A percentile compares a stretch with the other conserved stretches of the same genome.
These are phyloP conservation scores for Australoheros facetus DNA, from an alignment of 2,797 vertebrate species.

Conservation along the genomic window DNA sequence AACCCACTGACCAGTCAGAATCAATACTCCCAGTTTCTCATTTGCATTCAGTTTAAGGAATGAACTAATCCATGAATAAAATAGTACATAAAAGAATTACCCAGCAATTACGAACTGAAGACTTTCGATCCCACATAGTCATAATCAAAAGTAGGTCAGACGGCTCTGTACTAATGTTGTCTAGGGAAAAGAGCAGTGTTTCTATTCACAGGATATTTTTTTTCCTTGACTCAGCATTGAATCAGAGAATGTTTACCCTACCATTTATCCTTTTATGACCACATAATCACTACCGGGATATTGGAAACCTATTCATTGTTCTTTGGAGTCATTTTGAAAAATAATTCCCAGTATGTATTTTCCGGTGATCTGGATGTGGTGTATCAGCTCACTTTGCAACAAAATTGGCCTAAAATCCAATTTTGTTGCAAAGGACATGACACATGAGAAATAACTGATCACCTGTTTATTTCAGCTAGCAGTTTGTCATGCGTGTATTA, in stretches of 20 bases:
- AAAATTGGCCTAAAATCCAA: not conserved
- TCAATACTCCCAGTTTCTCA: constrained; percentile 19
- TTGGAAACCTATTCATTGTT: not conserved
- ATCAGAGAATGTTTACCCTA: constrained; percentile 5
- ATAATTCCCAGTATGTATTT: not conserved
- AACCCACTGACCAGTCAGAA: constrained; percentile 2
- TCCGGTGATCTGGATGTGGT: not conserved
- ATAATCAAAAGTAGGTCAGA: constrained; percentile 44
- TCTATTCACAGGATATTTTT: constrained; percentile 17
- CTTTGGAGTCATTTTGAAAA: not conserved
- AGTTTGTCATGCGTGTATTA: constrained; percentile 15
- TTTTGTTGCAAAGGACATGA: not conserved
- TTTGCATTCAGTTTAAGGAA: constrained; percentile 27
- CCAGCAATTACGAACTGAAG: constrained; percentile 27
- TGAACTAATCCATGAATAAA: constrained; percentile 1
- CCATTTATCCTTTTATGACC: not conserved
- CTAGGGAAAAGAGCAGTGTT: constrained; percentile 14
- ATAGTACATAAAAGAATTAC: constrained; percentile 31
- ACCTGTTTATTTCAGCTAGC: not conserved
- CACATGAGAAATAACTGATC: not conserved
- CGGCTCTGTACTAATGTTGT: constrained; percentile 6
- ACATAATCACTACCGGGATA: not conserved
- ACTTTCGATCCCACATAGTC: constrained; percentile 11
- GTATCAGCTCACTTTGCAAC: not conserved
- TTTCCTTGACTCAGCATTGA: not conserved